These are phyloP conservation scores for Nansenia antarctica DNA, from an alignment of 2,113 vertebrate genomes.

Conservation along the genomic window DNA sequence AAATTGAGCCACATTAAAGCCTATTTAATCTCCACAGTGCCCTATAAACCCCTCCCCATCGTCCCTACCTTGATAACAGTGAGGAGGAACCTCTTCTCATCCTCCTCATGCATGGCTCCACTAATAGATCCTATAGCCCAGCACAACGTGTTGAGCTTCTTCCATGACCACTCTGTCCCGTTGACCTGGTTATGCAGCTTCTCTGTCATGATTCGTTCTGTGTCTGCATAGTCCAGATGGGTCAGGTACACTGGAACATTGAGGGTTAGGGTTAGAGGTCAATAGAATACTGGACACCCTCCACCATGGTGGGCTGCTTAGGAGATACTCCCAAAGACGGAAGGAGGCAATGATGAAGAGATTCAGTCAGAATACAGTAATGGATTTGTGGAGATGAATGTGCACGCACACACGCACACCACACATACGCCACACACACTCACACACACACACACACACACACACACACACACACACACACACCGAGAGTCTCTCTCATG, in stretches of 20 bases:
- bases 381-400: no score
- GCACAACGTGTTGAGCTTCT: constrained; percentile 96
- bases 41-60: no score
- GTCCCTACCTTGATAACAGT: constrained; percentile 94
- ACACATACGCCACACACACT: not conserved
- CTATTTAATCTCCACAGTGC: no score
- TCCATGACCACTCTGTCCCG: constrained; percentile 98
- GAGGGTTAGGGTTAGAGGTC: not conserved
- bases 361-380: not conserved
- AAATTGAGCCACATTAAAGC: no score
- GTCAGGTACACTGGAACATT: constrained; percentile 95
- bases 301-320: no score
- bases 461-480: not conserved
- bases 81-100: constrained; percentile 97
- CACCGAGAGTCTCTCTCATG: no score
- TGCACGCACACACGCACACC: no score
- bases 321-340: not conserved
- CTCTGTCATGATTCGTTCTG: constrained; percentile 97
- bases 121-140: constrained; percentile 99
- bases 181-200: constrained; percentile 99
- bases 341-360: not conserved
- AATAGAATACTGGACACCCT: no score
- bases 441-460: not conserved
- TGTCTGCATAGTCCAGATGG: constrained; percentile 98
- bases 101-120: constrained; percentile 98